phyloP scores from a whole-genome alignment of 2,888 invertebrate species.

The Troides helena region DNA sequence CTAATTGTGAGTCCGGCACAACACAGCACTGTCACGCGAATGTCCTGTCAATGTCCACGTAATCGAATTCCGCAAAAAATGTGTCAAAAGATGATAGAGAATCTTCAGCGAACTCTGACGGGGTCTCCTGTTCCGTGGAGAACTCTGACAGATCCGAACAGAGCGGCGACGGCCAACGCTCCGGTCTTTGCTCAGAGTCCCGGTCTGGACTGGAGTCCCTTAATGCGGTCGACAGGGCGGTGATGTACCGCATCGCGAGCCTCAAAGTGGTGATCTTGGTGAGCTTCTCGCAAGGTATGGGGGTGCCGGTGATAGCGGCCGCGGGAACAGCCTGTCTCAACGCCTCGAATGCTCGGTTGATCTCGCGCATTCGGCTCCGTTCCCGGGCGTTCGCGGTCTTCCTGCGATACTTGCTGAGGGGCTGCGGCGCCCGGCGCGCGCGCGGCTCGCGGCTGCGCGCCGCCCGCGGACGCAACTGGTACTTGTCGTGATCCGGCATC shows the following conservation, averaged over 20 bases:
- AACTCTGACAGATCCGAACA: constrained; percentile 79
- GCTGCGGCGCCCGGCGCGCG: constrained; percentile 84
- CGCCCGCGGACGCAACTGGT: constrained; percentile 77
- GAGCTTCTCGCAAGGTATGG: constrained; percentile 86
- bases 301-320: constrained; percentile 73
- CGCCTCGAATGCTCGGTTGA: constrained; percentile 93
- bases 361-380: constrained; percentile 92
- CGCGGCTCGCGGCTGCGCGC: constrained; percentile 74
- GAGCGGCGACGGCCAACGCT: constrained; percentile 69
- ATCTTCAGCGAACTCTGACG: constrained; percentile 75
- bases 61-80: constrained; percentile 76
- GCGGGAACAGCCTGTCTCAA: constrained; percentile 88
- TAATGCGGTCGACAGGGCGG: constrained; percentile 85
- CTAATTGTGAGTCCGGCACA: constrained; percentile 51
- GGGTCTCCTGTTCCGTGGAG: constrained; percentile 72
- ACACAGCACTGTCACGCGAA: constrained; percentile 70
- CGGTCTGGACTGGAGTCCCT: constrained; percentile 61
- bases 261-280: constrained; percentile 94
- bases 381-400: constrained; percentile 95
- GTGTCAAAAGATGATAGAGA: constrained; percentile 81
- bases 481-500: constrained; percentile 79
- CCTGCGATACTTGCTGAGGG: constrained; percentile 92
- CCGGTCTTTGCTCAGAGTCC: constrained; percentile 50
- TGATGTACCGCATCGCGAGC: constrained; percentile 93
- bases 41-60: constrained; percentile 72